Conservation (phyloP, 2,888 invertebrate species). For the Stenichneumon culpator region DNA sequence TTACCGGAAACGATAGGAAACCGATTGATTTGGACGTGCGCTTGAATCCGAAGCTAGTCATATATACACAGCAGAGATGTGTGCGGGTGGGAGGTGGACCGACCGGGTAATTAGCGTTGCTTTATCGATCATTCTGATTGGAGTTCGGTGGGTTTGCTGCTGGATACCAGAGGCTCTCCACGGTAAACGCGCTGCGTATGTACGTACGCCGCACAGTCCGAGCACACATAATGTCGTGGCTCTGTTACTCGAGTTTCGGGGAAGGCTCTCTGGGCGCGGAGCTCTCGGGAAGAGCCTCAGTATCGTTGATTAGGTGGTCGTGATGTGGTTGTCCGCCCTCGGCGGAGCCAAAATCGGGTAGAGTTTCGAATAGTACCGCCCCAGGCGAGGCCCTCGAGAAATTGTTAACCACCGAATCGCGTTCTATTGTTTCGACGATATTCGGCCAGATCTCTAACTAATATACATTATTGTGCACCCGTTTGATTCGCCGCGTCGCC, state of each 20-base stretch:
- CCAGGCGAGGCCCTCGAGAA: conserved; percentile 33
- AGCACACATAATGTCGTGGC: conserved; percentile 59
- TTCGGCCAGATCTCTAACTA: conserved; percentile 54
- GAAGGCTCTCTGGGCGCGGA: conserved; percentile 13
- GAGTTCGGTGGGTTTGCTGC: conserved; percentile 52
- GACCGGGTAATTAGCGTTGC: conserved; percentile 79
- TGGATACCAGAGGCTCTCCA: background rate
- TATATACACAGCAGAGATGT: background rate
- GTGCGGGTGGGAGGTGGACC: conserved; percentile 9
- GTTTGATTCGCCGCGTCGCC: background rate
- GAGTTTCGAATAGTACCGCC: conserved; percentile 3
- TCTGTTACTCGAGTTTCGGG: conserved; percentile 30
- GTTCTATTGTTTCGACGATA: conserved; percentile 56
- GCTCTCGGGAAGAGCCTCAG: conserved; percentile 50
- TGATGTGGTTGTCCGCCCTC: conserved; percentile 39
- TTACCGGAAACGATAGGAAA: conserved; percentile 12
- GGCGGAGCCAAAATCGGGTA: background rate
- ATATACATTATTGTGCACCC: conserved; percentile 55
- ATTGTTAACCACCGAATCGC: conserved; percentile 52
- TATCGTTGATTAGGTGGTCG: conserved; percentile 64
- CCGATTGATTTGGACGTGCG: conserved; percentile 1
- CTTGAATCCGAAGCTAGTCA: background rate
- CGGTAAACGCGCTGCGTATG: conserved; percentile 12
- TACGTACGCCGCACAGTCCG: conserved; percentile 20
- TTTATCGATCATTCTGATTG: conserved; percentile 82